Evolutionary conservation across 2,113 vertebrate species (phyloP).

Genomic region (Coryphaenoides rupestris): DNA sequence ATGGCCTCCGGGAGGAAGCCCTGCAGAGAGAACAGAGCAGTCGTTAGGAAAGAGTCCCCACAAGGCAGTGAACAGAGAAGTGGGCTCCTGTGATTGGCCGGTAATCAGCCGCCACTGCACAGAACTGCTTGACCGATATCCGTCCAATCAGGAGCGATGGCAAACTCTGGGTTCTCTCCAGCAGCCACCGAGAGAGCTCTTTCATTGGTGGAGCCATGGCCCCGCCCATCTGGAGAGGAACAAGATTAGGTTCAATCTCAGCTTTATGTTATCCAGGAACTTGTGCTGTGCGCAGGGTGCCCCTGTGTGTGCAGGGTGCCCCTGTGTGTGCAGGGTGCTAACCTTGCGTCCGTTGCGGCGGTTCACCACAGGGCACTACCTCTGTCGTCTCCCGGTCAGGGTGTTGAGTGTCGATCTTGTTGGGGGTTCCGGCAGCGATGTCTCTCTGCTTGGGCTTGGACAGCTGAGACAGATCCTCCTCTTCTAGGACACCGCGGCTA

Average conservation of each 20-base stretch:
- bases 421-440: slow-evolving; percentile 98
- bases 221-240: slow-evolving; percentile 87
- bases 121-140: slow-evolving; percentile 98
- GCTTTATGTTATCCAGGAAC: neutral
- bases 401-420: slow-evolving; percentile 99
- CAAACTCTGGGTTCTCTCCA: slow-evolving; percentile 98
- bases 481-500: slow-evolving; percentile 77
- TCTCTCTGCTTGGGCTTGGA: slow-evolving; percentile 97
- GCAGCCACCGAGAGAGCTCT: slow-evolving; percentile 94
- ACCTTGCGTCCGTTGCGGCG: slow-evolving; percentile 97
- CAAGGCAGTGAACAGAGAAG: neutral
- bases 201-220: slow-evolving; percentile 99
- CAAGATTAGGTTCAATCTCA: neutral
- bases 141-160: slow-evolving; percentile 96
- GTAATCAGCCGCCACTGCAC: slow-evolving; percentile 73
- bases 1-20: slow-evolving; percentile 98
- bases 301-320: no score
- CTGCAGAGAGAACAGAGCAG: slow-evolving; percentile 56
- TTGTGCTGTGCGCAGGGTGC: neutral
- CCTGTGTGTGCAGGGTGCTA: slow-evolving; percentile 34
- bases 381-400: slow-evolving; percentile 94
- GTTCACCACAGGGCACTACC: slow-evolving; percentile 97
- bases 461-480: slow-evolving; percentile 92
- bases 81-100: neutral
- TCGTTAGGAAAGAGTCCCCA: neutral